Percentiles rank a stretch among this genome's conserved stretches.
Conservation (phyloP, 53 echinoderm and acorn worm genomes). For the Henricia sp. region DNA sequence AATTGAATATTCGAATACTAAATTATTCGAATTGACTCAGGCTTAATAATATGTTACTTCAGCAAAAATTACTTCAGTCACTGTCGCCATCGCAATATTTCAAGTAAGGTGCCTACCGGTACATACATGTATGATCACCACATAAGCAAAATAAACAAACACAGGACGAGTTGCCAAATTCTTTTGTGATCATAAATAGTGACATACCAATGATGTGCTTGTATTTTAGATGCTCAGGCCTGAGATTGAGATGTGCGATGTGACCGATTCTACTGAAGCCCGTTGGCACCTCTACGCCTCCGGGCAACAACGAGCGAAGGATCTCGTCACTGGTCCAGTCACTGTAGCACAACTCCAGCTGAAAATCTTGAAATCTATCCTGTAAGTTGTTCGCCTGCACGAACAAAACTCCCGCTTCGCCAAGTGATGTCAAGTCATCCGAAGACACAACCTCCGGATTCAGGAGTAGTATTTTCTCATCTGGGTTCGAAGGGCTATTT, state of each 20-base stretch:
- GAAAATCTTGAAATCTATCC: constrained; percentile 67
- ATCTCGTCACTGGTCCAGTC: constrained; percentile 85
- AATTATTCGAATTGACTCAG: too few relatives aligned
- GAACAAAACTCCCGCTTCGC: constrained; percentile 34
- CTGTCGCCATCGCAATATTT: too few relatives aligned
- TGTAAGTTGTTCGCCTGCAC: constrained; percentile 66
- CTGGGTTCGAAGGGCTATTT: constrained; percentile 26
- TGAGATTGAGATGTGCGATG: constrained; percentile 91
- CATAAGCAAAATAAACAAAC: not conserved
- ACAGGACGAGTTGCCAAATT: not conserved
- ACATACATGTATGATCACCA: not conserved
- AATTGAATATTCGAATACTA: too few relatives aligned
- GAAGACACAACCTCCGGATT: constrained; percentile 65
- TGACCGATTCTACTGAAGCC: constrained; percentile 93
- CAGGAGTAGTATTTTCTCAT: constrained; percentile 62
- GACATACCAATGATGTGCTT: constrained; percentile 85
- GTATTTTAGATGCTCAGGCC: constrained; percentile 74
- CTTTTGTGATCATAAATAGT: too few relatives aligned
- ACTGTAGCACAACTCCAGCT: constrained; percentile 70
- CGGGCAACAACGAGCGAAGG: constrained; percentile 73
- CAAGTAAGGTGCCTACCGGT: too few relatives aligned
- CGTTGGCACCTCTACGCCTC: constrained; percentile 75
- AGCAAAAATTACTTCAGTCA: too few relatives aligned
- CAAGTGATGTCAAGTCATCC: constrained; percentile 12
- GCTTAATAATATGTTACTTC: too few relatives aligned